Evolutionary conservation across 53 echinoderm and acorn worm species (phyloP).

Genomic region (Astropecten irregularis): DNA sequence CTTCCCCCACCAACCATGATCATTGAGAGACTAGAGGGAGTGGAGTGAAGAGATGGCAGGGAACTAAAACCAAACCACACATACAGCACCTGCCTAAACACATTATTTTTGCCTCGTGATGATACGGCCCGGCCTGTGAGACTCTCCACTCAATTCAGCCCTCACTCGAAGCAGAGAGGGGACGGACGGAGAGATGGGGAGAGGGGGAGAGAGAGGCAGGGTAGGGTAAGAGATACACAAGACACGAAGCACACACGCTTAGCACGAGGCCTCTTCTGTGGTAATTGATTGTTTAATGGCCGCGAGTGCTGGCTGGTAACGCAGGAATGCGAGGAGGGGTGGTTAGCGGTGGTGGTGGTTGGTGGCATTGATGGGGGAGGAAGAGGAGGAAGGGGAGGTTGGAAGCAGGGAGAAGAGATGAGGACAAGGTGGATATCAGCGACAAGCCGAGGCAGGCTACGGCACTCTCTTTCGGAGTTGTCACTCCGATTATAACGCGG

Average conservation of each 20-base stretch:
- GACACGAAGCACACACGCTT: not conserved
- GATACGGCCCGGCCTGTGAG: not conserved
- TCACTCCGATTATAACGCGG: too few species aligned
- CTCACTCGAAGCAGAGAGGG: too few species aligned
- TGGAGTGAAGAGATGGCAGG: conserved; percentile 8
- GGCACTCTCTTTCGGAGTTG: too few species aligned
- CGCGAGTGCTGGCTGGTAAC: conserved; percentile 27
- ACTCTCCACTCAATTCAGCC: not conserved
- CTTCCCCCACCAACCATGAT: too few species aligned
- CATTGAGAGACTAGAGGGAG: too few species aligned
- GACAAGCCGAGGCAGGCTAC: not conserved
- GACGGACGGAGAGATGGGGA: too few species aligned
- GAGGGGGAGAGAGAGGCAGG: too few species aligned
- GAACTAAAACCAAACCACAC: not conserved
- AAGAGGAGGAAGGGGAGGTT: not conserved
- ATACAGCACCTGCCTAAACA: conserved; percentile 38
- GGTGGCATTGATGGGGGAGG: not conserved
- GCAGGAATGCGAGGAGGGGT: conserved; percentile 11
- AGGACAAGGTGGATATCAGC: not conserved
- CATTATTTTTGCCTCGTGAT: too few species aligned
- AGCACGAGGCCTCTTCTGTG: not conserved
- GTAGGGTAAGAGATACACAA: not conserved
- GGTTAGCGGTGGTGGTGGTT: too few species aligned
- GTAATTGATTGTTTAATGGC: conserved; percentile 57
- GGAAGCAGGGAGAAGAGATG: not conserved